Percentiles rank a stretch among this genome's conserved stretches.
Conservation (phyloP, 37 sponge, comb jelly and placozoan species). For the Tethya wilhelma region DNA sequence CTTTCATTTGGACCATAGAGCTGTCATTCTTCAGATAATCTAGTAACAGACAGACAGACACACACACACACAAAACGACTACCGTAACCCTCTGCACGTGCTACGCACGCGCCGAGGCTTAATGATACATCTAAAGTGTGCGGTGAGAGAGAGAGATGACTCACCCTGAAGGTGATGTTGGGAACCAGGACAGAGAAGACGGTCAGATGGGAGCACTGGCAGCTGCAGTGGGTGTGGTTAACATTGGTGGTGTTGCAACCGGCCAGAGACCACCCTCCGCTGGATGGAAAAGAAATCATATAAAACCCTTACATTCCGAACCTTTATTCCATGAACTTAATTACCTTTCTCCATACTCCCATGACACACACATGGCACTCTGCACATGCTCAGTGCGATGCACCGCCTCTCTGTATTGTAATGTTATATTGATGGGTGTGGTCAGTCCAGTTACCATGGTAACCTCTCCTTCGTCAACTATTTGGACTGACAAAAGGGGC, state of each 20-base stretch:
- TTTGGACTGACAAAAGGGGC: slow-evolving; percentile 34
- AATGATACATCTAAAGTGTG: no score
- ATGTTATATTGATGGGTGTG: slow-evolving; percentile 23
- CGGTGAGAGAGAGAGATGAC: no score
- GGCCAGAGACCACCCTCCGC: slow-evolving; percentile 19
- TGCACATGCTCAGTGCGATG: background rate
- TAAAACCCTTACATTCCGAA: background rate
- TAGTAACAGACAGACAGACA: no score
- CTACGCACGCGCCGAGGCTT: no score
- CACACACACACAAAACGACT: no score
- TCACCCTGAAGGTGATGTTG: slow-evolving; percentile 27
- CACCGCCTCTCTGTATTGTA: background rate
- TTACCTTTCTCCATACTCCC: slow-evolving; percentile 19
- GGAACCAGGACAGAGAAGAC: slow-evolving; percentile 55
- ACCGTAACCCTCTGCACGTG: no score
- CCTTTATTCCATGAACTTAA: background rate
- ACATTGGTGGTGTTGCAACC: background rate
- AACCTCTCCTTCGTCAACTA: background rate
- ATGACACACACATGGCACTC: slow-evolving; percentile 20
- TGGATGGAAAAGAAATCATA: background rate
- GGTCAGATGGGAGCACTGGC: slow-evolving; percentile 54
- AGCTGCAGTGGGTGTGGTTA: slow-evolving; percentile 15
- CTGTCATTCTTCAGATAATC: no score
- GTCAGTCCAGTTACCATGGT: background rate
- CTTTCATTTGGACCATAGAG: no score